Conservation (phyloP, 2,888 invertebrate genomes). For the Diabrotica balteata region DNA sequence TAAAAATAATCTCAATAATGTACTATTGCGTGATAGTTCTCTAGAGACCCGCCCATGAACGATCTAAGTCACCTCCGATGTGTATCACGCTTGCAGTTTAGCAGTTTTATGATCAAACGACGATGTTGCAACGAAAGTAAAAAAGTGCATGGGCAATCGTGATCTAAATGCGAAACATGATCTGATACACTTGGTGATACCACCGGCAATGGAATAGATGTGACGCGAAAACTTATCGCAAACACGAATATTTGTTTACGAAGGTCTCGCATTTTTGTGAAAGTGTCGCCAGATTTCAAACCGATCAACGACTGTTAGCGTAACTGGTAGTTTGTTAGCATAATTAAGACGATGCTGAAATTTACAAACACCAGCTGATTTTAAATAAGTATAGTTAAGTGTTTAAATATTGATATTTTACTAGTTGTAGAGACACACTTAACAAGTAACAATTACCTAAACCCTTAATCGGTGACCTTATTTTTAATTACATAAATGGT, state of each 20-base stretch:
- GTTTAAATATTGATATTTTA: no score
- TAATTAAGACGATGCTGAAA: no score
- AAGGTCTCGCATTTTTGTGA: constrained; percentile 15
- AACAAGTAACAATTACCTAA: no score
- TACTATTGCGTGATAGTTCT: no score
- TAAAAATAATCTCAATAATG: no score
- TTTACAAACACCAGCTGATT: no score
- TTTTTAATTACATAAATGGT: no score
- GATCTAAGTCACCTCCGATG: constrained; percentile 5
- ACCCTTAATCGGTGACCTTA: no score
- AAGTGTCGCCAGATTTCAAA: constrained; percentile 23
- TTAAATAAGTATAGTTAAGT: no score
- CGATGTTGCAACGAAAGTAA: constrained; percentile 11
- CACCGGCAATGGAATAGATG: neutral
- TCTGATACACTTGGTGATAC: constrained; percentile 16
- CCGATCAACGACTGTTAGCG: constrained; percentile 10
- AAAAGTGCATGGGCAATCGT: constrained; percentile 12
- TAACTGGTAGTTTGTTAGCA: neutral
- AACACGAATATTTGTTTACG: constrained; percentile 8
- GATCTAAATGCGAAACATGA: constrained; percentile 16
- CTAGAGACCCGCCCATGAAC: no score
- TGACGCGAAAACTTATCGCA: constrained; percentile 3
- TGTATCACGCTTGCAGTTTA: constrained; percentile 5
- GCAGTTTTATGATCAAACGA: constrained; percentile 8
- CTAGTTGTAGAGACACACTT: no score